Evolutionary conservation across 2,797 vertebrate species (phyloP).

Genomic region (Acanthornis magna): DNA sequence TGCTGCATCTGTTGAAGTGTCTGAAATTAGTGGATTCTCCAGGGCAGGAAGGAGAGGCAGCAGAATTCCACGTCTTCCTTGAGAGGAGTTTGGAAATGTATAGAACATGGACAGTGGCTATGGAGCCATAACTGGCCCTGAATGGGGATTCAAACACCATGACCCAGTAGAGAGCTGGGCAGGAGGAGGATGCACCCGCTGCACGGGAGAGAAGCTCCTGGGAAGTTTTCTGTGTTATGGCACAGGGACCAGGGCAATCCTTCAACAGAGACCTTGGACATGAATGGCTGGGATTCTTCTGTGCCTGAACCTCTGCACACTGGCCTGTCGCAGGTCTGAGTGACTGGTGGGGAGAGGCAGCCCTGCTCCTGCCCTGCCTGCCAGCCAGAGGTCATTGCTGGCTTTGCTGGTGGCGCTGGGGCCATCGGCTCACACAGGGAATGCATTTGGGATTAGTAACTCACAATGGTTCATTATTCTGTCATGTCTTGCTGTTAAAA

Average conservation of each 20-base stretch:
- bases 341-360: not conserved
- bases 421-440: not conserved
- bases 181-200: not conserved
- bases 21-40: not conserved
- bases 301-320: not conserved
- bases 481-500: not conserved
- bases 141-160: not conserved
- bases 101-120: not conserved
- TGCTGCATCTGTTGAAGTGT: not conserved
- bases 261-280: not conserved
- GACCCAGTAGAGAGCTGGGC: not conserved
- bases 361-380: not conserved
- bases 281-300: not conserved
- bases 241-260: not conserved
- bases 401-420: not conserved
- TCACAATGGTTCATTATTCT: not conserved
- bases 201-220: not conserved
- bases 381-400: not conserved
- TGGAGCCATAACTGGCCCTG: not conserved
- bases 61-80: not conserved
- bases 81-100: not conserved
- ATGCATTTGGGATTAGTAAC: not conserved
- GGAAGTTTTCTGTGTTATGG: not conserved
- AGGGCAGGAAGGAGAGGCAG: not conserved
- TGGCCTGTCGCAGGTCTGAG: not conserved